phyloP scores from a whole-genome alignment of 2,113 vertebrate species.

The Romanogobio albipinnatus region DNA sequence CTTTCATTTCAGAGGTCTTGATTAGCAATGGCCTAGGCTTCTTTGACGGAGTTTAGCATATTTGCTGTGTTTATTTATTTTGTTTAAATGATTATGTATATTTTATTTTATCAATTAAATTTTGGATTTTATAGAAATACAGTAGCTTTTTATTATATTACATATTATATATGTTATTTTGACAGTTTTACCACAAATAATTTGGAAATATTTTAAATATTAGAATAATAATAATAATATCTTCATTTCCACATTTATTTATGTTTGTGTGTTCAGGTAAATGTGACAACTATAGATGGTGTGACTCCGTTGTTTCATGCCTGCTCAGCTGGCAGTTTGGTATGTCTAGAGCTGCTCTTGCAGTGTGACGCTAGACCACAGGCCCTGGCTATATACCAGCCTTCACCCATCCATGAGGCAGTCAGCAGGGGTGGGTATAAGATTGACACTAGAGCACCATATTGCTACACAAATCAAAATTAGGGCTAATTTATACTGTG shows the following conservation, averaged over 20 bases:
- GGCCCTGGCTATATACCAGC: conserved; percentile 78
- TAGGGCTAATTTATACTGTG: background rate
- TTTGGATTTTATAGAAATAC: background rate
- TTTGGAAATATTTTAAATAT: background rate
- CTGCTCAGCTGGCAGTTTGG: conserved; percentile 85
- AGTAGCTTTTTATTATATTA: background rate
- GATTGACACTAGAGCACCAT: background rate
- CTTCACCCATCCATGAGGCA: conserved; percentile 89
- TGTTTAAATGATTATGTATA: background rate
- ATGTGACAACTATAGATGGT: conserved; percentile 90
- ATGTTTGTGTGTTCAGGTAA: conserved; percentile 78
- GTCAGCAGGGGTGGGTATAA: conserved; percentile 84
- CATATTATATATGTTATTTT: too few relatives aligned
- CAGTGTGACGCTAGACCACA: conserved; percentile 90
- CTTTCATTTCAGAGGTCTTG: conserved; percentile 16
- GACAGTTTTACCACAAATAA: background rate
- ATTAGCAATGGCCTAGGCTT: background rate
- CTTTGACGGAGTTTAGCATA: background rate
- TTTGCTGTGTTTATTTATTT: background rate
- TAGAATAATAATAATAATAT: too few relatives aligned
- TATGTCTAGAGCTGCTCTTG: conserved; percentile 86
- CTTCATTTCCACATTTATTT: background rate
- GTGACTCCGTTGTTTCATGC: conserved; percentile 92
- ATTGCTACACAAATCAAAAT: conserved; percentile 10
- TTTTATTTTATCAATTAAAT: background rate